phyloP scores from a whole-genome alignment of 2,797 vertebrate genomes.

The Coendou prehensilis region DNA sequence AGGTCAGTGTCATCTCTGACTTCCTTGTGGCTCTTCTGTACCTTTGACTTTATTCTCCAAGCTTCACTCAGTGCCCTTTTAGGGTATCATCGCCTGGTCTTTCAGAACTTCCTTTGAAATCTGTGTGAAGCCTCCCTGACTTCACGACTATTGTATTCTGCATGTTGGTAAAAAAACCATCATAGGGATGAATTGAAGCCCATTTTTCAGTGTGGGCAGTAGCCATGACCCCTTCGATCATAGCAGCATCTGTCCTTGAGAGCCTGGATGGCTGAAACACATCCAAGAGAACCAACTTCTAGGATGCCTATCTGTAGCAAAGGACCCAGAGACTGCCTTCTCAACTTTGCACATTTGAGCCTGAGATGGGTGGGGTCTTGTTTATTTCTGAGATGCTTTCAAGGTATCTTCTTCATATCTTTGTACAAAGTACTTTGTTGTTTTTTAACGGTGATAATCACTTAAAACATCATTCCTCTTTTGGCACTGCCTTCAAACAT shows the following conservation, averaged over 20 bases:
- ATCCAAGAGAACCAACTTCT: not conserved
- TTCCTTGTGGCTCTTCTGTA: not conserved
- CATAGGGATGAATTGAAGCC: not conserved
- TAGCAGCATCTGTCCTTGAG: not conserved
- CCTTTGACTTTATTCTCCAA: not conserved
- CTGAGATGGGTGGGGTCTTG: not conserved
- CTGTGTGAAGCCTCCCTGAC: not conserved
- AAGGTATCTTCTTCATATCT: not conserved
- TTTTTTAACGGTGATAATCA: not conserved
- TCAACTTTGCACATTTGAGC: not conserved
- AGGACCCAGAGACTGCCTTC: not conserved
- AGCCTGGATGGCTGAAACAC: not conserved
- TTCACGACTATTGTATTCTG: not conserved
- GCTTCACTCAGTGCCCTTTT: not conserved
- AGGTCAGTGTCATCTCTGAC: not conserved
- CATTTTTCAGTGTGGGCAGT: not conserved
- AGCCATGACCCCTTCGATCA: not conserved
- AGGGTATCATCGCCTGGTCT: not conserved
- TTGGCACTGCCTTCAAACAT: not conserved
- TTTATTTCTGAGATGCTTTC: not conserved
- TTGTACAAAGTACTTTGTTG: not conserved
- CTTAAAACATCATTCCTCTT: not conserved
- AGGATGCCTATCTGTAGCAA: not conserved
- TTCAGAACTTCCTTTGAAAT: not conserved
- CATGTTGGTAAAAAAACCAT: not conserved